Percentiles rank a stretch among this genome's conserved stretches.
Conservation (phyloP, 2,797 vertebrate species). For the Callimico goeldii region DNA sequence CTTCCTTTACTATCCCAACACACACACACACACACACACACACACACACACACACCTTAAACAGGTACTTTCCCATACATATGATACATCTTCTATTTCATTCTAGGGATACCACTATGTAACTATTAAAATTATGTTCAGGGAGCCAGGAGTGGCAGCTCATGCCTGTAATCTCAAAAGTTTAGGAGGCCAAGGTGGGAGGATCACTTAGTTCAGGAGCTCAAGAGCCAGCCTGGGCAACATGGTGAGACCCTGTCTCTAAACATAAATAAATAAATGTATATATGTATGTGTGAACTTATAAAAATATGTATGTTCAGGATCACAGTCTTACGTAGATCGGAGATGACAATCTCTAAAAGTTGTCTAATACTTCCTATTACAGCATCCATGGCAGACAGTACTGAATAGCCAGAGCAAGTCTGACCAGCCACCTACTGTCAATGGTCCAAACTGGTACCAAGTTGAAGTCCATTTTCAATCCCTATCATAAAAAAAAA, state of each 20-base stretch:
- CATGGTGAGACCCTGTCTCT: background rate
- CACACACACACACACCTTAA: background rate
- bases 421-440: background rate
- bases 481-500: background rate
- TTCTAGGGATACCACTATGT: background rate
- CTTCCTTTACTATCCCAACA: background rate
- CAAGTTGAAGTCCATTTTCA: background rate
- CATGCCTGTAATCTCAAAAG: background rate
- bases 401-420: background rate
- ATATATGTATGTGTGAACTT: rapidly evolving
- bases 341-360: background rate
- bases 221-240: background rate
- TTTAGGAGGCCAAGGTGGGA: background rate
- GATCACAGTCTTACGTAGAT: background rate
- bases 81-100: background rate
- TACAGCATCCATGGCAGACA: background rate
- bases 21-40: background rate
- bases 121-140: background rate
- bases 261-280: background rate
- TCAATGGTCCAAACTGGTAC: background rate
- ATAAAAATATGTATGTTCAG: background rate
- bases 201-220: background rate
- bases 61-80: background rate
- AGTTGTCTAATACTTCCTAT: background rate
- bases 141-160: background rate